A percentile compares a stretch with the other conserved stretches of the same genome.
Conservation (phyloP, 2,113 vertebrate genomes). For the Sitta europaea region DNA sequence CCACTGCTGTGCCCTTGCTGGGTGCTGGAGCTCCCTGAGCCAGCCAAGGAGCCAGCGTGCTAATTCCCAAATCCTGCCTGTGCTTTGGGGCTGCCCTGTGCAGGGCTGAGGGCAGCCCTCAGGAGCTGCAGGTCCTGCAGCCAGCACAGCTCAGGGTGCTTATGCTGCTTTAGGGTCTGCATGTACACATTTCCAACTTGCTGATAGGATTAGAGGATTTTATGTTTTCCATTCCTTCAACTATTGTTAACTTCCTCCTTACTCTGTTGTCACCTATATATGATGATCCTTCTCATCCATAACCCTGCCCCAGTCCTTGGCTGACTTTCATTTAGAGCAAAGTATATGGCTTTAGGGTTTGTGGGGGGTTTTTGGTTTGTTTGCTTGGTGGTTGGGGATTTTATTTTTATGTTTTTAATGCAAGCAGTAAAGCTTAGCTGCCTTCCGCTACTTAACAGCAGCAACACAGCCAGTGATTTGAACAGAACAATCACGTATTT, state of each 20-base stretch:
- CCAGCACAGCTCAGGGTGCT: fast-evolving
- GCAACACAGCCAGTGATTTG: background rate
- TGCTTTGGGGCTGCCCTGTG: background rate
- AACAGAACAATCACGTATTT: conserved; percentile 1
- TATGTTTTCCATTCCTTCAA: background rate
- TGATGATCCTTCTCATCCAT: background rate
- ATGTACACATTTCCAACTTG: background rate
- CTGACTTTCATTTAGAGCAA: background rate
- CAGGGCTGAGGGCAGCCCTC: background rate
- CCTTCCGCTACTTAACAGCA: background rate
- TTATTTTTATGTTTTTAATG: background rate
- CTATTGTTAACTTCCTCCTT: background rate
- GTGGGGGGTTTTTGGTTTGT: background rate
- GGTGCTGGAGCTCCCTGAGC: background rate
- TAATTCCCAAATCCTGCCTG: background rate
- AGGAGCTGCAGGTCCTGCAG: background rate
- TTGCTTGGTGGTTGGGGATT: background rate
- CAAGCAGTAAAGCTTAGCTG: background rate
- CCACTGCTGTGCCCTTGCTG: fast-evolving
- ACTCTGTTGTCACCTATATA: background rate
- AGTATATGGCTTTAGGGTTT: background rate
- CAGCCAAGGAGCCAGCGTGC: background rate
- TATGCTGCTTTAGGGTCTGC: background rate
- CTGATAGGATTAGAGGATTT: background rate
- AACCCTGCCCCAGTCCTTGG: background rate